A percentile compares a stretch with the other conserved stretches of the same genome.
These are phyloP conservation scores for Stegodyphus mimosarum DNA, from an alignment of 1,140 invertebrate genomes.

Conservation along the genomic window DNA sequence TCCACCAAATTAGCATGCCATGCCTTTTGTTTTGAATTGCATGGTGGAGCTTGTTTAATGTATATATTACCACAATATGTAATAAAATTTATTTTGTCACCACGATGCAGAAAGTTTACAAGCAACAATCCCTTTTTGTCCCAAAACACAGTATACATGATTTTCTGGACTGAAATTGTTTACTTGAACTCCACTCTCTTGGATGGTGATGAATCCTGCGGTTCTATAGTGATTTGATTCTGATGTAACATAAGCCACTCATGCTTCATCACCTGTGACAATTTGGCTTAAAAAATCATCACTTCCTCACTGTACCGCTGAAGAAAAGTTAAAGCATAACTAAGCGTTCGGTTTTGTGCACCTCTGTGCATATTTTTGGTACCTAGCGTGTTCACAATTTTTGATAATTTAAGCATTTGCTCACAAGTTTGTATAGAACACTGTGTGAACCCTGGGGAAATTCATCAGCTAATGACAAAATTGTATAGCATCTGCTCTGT, in stretches of 20 bases:
- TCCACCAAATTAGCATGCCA: no score
- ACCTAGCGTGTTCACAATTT: background rate
- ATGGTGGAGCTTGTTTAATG: no score
- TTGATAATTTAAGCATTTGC: background rate
- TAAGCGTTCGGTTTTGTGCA: background rate
- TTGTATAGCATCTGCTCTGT: background rate
- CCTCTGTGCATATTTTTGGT: background rate
- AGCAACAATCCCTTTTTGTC: no score
- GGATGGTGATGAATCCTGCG: no score
- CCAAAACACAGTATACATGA: no score
- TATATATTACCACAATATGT: no score
- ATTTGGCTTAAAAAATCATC: conserved; percentile 2
- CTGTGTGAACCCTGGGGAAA: background rate
- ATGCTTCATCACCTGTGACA: background rate
- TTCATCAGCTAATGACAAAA: background rate
- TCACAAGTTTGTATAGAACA: background rate
- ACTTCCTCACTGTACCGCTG: background rate
- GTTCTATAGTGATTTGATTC: background rate
- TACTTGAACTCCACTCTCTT: no score
- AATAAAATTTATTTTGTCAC: no score
- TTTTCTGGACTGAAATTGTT: no score
- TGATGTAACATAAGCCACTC: background rate
- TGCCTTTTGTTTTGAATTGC: no score
- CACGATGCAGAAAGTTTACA: no score
- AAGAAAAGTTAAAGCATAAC: background rate